Conservation (phyloP, 2,888 invertebrate genomes). For the Orthosia gracilis region DNA sequence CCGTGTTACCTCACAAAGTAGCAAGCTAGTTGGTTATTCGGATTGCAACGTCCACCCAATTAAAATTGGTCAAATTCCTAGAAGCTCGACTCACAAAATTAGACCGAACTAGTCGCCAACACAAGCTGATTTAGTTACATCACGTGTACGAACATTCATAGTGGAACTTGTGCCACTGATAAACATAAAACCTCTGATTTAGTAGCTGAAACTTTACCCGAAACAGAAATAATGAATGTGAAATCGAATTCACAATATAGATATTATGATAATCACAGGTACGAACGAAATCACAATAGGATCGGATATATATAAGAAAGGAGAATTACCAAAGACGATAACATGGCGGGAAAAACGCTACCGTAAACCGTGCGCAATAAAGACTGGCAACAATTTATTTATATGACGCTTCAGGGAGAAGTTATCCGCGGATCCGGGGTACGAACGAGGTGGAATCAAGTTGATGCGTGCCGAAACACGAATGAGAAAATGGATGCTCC, state of each 20-base stretch:
- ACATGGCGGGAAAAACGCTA: slow-evolving; percentile 86
- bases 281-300: slow-evolving; percentile 84
- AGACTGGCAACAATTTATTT: slow-evolving; percentile 91
- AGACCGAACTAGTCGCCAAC: slow-evolving; percentile 49
- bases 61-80: slow-evolving; percentile 59
- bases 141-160: slow-evolving; percentile 36
- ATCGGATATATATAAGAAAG: slow-evolving; percentile 81
- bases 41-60: slow-evolving; percentile 60
- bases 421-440: slow-evolving; percentile 85
- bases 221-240: slow-evolving; percentile 60
- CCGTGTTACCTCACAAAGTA: slow-evolving; percentile 46
- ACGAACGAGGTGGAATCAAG: slow-evolving; percentile 88
- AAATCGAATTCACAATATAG: slow-evolving; percentile 75
- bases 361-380: slow-evolving; percentile 88
- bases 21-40: slow-evolving; percentile 47
- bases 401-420: slow-evolving; percentile 90
- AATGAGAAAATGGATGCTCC: slow-evolving; percentile 82
- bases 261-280: slow-evolving; percentile 86
- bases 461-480: slow-evolving; percentile 84
- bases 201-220: slow-evolving; percentile 15
- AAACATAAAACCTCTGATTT: slow-evolving; percentile 30
- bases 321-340: slow-evolving; percentile 86
- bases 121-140: slow-evolving; percentile 53
- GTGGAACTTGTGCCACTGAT: slow-evolving; percentile 18
- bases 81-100: slow-evolving; percentile 48